These are phyloP conservation scores for Yponomeuta plumbellus DNA, from an alignment of 2,888 invertebrate species.

Conservation along the genomic window DNA sequence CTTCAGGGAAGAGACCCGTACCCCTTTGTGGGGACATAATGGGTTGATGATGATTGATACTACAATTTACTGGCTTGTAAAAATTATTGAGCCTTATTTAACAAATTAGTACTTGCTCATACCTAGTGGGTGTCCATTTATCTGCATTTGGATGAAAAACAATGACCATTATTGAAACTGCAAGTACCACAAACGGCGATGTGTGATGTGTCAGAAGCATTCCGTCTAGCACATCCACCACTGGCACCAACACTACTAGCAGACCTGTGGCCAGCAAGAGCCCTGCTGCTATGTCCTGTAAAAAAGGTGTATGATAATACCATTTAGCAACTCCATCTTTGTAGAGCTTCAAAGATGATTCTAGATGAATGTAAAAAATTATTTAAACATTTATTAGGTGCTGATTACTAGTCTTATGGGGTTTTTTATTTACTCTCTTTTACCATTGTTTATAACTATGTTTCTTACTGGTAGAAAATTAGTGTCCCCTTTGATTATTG, in stretches of 20 bases:
- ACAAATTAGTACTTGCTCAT: not conserved
- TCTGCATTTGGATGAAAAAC: constrained; percentile 88
- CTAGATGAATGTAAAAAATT: not conserved
- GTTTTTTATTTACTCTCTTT: no score
- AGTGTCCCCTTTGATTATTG: no score
- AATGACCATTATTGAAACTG: constrained; percentile 81
- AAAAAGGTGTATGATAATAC: constrained; percentile 26
- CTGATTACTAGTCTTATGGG: no score
- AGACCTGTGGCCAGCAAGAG: constrained; percentile 80
- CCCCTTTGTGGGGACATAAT: no score
- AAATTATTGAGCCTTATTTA: no score
- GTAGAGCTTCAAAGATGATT: not conserved
- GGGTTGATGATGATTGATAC: no score
- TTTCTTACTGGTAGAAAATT: no score
- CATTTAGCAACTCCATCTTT: not conserved
- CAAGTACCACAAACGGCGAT: constrained; percentile 79
- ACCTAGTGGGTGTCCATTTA: constrained; percentile 94
- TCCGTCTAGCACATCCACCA: constrained; percentile 84
- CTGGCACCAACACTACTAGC: constrained; percentile 83
- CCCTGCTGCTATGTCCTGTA: constrained; percentile 90
- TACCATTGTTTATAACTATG: no score
- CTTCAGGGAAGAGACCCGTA: no score
- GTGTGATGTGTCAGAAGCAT: constrained; percentile 81
- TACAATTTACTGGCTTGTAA: no score
- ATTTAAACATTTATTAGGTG: no score